Evolutionary conservation across 2,797 vertebrate genomes (phyloP).

Genomic region (Triplophysa bombifrons): DNA sequence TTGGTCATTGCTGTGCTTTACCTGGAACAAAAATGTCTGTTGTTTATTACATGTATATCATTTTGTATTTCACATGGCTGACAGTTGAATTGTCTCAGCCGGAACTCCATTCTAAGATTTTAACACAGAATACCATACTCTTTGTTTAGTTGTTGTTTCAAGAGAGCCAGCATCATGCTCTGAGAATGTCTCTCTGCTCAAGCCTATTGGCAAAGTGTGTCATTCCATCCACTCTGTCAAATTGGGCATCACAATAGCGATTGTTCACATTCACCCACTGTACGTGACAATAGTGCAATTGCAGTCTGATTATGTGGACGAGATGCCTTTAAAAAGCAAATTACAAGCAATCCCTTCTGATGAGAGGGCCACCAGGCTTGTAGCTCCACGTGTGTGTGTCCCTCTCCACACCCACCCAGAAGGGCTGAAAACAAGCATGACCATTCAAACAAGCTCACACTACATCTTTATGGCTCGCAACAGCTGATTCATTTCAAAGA

Average conservation of each 20-base stretch:
- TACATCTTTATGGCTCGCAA: constrained; percentile 69
- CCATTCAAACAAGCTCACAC: constrained; percentile 66
- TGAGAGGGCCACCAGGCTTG: constrained; percentile 66
- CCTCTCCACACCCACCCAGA: constrained; percentile 61
- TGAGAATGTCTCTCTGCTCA: constrained; percentile 16
- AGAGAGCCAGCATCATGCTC: constrained; percentile 35
- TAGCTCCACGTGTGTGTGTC: constrained; percentile 65
- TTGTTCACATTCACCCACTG: constrained; percentile 38
- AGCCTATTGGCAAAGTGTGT: constrained; percentile 27
- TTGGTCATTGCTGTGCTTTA: too few relatives aligned
- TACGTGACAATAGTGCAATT: constrained; percentile 66
- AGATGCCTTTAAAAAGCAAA: constrained; percentile 74
- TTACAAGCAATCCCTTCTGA: constrained; percentile 72
- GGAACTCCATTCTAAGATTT: neutral
- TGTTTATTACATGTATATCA: neutral
- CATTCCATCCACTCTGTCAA: constrained; percentile 43
- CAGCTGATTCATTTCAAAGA: constrained; percentile 65
- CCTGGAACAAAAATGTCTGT: neutral
- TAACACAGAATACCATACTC: neutral
- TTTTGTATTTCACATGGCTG: neutral
- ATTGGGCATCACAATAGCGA: constrained; percentile 49
- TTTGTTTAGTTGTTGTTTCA: constrained; percentile 12
- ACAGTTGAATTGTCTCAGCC: neutral
- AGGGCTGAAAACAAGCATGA: constrained; percentile 65
- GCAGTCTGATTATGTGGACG: constrained; percentile 65